Evolutionary conservation across 2,113 vertebrate genomes (phyloP).

Genomic region (Myotis lucifugus): DNA sequence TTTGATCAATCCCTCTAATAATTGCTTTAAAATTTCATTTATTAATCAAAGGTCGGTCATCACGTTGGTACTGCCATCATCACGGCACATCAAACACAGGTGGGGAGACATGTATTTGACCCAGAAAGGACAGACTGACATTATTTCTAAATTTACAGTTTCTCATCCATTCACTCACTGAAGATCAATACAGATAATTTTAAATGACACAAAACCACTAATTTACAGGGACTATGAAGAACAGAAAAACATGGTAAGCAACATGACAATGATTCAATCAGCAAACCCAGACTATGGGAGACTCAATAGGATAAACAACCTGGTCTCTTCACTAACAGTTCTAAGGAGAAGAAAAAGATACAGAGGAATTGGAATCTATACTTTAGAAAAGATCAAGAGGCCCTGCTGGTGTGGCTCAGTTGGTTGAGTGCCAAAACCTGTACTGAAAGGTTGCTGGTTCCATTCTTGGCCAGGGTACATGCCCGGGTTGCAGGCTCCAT

Average conservation of each 20-base stretch:
- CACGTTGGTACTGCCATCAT: no score
- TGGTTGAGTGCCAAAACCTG: no score
- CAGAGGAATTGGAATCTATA: neutral
- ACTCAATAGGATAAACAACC: neutral
- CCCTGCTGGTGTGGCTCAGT: no score
- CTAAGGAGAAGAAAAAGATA: neutral
- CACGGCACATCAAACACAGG: neutral
- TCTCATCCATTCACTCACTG: neutral
- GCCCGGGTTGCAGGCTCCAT: no score
- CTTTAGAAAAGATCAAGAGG: neutral
- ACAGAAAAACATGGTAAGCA: neutral
- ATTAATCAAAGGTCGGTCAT: neutral
- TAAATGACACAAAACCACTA: neutral
- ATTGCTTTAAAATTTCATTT: neutral
- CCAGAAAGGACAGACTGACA: neutral
- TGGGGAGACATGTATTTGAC: neutral
- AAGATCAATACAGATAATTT: neutral
- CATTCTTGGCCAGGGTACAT: no score
- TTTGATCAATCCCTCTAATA: neutral
- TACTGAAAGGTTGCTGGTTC: no score
- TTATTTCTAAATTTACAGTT: conserved; percentile 6
- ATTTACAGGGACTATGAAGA: neutral
- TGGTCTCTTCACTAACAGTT: neutral
- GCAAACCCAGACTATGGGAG: neutral
- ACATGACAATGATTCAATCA: neutral